Base-by-base conservation (phyloP, 2,113 vertebrate species). In the Cheilinus undulatus region DNA sequence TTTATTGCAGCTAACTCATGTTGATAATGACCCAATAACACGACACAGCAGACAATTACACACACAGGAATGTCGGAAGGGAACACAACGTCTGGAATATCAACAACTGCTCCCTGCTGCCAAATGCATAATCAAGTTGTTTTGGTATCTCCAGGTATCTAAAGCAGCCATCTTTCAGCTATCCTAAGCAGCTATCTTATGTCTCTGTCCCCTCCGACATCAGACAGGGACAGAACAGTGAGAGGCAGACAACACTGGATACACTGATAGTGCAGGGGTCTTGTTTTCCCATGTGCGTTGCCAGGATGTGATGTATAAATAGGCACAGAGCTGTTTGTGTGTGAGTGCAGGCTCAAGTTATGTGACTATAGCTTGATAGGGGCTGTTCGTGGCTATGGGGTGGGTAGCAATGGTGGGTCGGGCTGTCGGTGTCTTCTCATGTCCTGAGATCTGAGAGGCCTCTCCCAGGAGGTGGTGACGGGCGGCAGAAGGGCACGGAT, bases 231-330 rank as follows among this genome's bases (percentile, higher is more conserved):
- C 69, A 68, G 82, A 81, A 67, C 81, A 80, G 77, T 40, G 62
- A 85, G 69, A 71, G 79, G 76, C 86, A 89, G 83, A 86, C 87
- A 86, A 82, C 87, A 86, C 77, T 87, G 86, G 75, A 89, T 86
- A 83, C 83, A 71, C 71, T 90, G 89, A 91, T 87, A 90, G 84
- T 54, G 79, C 69, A 28, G 84, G 67, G 80, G 79, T 72, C 83
- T 88, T 92, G 90, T 92, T 92, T 92, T 91, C 91, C 85, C 88
- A 68, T 89, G 76, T 88, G 73, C 42, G 65, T 86, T 90, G 91
- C 91, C 88, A 90, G 89, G 89, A 89, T 82, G 79, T 71, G 87
- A 80, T 88, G 86, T 93, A 92, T 87, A 90, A 91, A 92, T 93
- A 92, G 88, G 81, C 76, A 56, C 62, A 30, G n/a, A 76, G 86